These are phyloP conservation scores for Drosophila takahashii DNA, from an alignment of 1,140 invertebrate genomes.

Conservation along the genomic window DNA sequence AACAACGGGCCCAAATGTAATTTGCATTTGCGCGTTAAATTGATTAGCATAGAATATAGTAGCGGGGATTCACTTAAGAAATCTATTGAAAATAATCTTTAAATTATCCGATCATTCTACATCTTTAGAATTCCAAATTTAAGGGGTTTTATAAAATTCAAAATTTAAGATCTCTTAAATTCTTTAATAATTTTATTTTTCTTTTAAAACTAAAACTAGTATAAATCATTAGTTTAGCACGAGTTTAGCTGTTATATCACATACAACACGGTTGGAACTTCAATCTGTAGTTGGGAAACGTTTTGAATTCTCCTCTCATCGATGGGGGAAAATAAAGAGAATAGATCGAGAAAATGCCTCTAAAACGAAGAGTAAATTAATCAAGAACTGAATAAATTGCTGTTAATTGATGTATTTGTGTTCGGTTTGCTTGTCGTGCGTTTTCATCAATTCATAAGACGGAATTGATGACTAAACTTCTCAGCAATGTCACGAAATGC, in stretches of 20 bases:
- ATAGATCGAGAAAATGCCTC: not conserved
- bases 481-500: slow-evolving; percentile 31
- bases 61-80: slow-evolving; percentile 19
- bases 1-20: not conserved
- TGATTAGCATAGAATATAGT: slow-evolving; percentile 32
- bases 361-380: slow-evolving; percentile 29
- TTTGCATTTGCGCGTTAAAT: slow-evolving; percentile 31
- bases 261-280: not conserved
- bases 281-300: not conserved
- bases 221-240: too few relatives aligned
- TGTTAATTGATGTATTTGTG: slow-evolving; percentile 45
- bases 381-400: slow-evolving; percentile 37
- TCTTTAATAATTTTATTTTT: too few relatives aligned
- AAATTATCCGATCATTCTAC: not conserved
- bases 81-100: not conserved
- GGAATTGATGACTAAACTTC: slow-evolving; percentile 18
- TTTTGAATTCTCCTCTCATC: not conserved
- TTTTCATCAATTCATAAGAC: slow-evolving; percentile 32
- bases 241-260: too few relatives aligned
- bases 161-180: too few relatives aligned
- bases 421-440: slow-evolving; percentile 39
- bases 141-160: too few relatives aligned
- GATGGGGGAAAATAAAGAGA: not conserved
- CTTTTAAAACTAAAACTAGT: too few relatives aligned
- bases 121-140: too few relatives aligned